Evolutionary conservation across 2,888 invertebrate species (phyloP).

Genomic region (Ophioninae sp.): DNA sequence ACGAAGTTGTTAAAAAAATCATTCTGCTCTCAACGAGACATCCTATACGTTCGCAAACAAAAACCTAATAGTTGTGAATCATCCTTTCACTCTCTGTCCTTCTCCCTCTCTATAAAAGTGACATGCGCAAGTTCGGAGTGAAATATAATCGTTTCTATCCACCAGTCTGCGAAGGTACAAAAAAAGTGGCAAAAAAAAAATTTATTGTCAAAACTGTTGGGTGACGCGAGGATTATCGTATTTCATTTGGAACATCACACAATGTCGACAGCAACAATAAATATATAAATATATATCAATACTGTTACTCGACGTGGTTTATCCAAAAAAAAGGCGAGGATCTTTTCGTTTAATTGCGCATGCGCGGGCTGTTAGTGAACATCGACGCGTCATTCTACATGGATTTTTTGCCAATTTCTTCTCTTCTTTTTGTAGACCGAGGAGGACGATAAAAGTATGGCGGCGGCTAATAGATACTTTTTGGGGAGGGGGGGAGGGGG

Average conservation of each 20-base stretch:
- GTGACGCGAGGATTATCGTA: constrained; percentile 48
- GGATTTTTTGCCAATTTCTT: neutral
- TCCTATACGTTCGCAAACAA: neutral
- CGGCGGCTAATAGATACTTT: neutral
- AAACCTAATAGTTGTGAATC: neutral
- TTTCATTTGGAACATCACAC: constrained; percentile 54
- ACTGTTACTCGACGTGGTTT: constrained; percentile 35
- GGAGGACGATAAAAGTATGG: neutral
- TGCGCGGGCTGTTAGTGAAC: neutral
- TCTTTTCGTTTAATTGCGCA: constrained; percentile 37
- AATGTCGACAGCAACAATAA: constrained; percentile 42
- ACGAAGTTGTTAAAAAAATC: neutral
- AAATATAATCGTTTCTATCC: constrained; percentile 43
- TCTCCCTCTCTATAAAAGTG: neutral
- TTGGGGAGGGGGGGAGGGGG: no score
- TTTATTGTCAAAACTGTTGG: constrained; percentile 49
- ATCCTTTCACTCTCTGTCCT: neutral
- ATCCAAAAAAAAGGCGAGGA: constrained; percentile 26
- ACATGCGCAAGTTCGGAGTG: constrained; percentile 13
- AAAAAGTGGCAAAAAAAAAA: constrained; percentile 30
- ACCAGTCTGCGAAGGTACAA: constrained; percentile 5
- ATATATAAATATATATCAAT: constrained; percentile 4
- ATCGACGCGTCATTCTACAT: neutral
- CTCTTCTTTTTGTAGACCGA: neutral
- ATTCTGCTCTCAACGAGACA: neutral